Conservation (phyloP, 2,113 vertebrate species). For the Lynx canadensis region DNA sequence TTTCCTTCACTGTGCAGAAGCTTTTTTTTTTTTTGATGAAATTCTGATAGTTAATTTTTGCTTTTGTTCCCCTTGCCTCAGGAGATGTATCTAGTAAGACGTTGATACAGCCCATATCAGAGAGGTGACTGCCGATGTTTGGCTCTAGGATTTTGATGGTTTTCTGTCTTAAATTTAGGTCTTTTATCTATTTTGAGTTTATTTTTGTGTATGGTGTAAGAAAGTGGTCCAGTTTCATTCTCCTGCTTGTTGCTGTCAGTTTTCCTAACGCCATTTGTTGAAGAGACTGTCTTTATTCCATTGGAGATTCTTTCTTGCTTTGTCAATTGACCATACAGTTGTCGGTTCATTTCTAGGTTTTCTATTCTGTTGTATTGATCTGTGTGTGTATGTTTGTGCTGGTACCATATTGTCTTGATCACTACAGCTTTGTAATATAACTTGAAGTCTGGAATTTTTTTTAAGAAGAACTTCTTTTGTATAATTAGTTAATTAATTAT, state of each 20-base stretch:
- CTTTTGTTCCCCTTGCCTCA: neutral
- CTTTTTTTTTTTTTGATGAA: neutral
- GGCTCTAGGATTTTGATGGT: neutral
- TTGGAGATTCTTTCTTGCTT: neutral
- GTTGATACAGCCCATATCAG: neutral
- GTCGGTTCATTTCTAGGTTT: neutral
- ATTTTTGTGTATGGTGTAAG: neutral
- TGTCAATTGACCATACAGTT: neutral
- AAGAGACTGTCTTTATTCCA: neutral
- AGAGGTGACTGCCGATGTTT: neutral
- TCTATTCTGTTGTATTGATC: neutral
- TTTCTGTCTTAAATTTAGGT: neutral
- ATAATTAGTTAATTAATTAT: too few relatives aligned
- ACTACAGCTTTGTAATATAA: neutral
- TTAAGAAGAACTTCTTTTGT: too few relatives aligned
- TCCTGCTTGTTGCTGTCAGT: neutral
- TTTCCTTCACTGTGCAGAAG: neutral
- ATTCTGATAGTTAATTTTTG: neutral
- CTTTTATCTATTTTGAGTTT: neutral
- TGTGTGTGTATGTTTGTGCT: neutral
- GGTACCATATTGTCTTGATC: neutral
- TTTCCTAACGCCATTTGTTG: neutral
- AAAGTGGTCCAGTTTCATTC: neutral
- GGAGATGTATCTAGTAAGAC: neutral
- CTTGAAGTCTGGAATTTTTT: neutral